Base-by-base conservation (phyloP, 2,888 invertebrate species). In the Watsonalla cultraria region DNA sequence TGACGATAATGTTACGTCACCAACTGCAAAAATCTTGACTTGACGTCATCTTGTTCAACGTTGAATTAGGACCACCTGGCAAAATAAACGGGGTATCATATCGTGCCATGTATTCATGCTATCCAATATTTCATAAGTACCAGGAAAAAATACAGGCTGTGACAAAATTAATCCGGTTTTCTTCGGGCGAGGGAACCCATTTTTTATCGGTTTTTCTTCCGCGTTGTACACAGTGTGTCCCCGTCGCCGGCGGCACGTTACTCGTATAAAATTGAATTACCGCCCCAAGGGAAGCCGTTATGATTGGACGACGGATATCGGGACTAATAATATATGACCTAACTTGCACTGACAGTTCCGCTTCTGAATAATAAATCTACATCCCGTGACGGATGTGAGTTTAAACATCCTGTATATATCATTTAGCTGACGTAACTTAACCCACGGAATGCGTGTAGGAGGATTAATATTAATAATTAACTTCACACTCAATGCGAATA, bases 201-300 rank as follows among this genome's bases (percentile, higher is more conserved):
- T 42, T 11, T 42, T 11, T 11, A 24, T 24, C 24, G 24, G 24
- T 24, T 11, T 42, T 42, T 42, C 11, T 42, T 11, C 5, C 42
- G 42, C 42, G 37, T 37, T 37, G 37, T 37, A 37, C 5, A 37
- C 37, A 42, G 42, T 11, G 11, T 42, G 42, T 42, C 9, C 42
- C 42, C 8, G 42, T 11, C 2, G 42, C 42, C 5, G 8, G 37
- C 11, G 11, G 42, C 42, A 42, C 42, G 49, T 49, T n/a, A 13
- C 39, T 35, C 37, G 37, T 37, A 49, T 49, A 39, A 49, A 39
- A 49, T 49, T 49, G 49, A 49, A 49, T 49, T 49, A 49, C 15
- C 14, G 49, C 15, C 49, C 7, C 49, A 0, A 7, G 49, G 37
- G 49, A 39, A 37, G 13, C 37, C 37, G 49, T 49, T 49, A 49